Percentiles rank a stretch among this genome's conserved stretches.
These are phyloP conservation scores for Orycteropus afer DNA, from an alignment of 2,113 vertebrate genomes.

Conservation along the genomic window DNA sequence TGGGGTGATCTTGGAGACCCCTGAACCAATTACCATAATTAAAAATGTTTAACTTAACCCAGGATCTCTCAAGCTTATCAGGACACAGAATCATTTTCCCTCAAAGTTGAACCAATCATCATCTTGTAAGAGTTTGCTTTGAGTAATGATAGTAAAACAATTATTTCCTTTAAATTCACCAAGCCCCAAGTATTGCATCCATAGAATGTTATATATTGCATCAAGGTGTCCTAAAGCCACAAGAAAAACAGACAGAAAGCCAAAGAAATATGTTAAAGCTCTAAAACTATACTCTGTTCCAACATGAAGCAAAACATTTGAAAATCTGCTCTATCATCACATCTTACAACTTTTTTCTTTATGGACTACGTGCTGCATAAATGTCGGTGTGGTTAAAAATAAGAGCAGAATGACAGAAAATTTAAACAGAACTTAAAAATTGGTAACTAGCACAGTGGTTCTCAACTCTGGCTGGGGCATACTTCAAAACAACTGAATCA, in stretches of 20 bases:
- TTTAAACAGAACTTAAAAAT: slow-evolving; percentile 9
- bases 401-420: slow-evolving; percentile 38
- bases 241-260: not conserved
- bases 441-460: not conserved
- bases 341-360: slow-evolving; percentile 17
- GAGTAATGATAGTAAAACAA: not conserved
- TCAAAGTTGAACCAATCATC: not conserved
- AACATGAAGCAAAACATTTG: not conserved
- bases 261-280: not conserved
- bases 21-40: not conserved
- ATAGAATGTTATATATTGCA: not conserved
- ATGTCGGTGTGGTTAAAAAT: slow-evolving; percentile 37
- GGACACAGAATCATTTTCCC: not conserved
- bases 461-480: not conserved
- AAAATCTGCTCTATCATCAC: slow-evolving; percentile 1
- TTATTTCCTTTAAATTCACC: not conserved
- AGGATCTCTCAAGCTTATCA: not conserved
- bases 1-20: not conserved
- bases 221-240: not conserved
- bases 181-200: not conserved
- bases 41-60: not conserved
- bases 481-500: slow-evolving; percentile 15
- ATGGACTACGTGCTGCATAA: slow-evolving; percentile 12
- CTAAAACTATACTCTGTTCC: not conserved
- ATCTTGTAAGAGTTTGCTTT: not conserved